These are phyloP conservation scores for Camelus dromedarius DNA, from an alignment of 2,113 vertebrate species.

Conservation along the genomic window DNA sequence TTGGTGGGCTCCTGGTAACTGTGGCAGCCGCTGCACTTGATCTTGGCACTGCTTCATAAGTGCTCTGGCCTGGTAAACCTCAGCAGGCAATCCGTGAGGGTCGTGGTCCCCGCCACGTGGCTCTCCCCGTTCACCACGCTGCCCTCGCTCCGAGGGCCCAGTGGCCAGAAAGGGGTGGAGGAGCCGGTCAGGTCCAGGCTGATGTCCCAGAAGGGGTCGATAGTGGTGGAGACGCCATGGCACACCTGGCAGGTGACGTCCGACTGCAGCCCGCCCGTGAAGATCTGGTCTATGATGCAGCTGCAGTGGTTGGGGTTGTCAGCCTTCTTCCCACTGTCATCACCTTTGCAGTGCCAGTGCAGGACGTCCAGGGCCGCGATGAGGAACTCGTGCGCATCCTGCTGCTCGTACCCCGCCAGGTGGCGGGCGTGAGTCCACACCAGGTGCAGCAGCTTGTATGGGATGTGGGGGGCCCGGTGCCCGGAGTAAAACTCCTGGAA, in stretches of 20 bases:
- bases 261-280: constrained; percentile 97
- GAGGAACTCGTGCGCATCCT: constrained; percentile 99
- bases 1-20: constrained; percentile 99
- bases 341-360: constrained; percentile 99
- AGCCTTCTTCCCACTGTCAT: constrained; percentile 98
- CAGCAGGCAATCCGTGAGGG: constrained; percentile 98
- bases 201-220: constrained; percentile 99
- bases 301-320: constrained; percentile 99
- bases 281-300: constrained; percentile 99
- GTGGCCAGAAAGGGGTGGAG: constrained; percentile 98
- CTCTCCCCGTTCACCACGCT: constrained; percentile 97
- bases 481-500: constrained; percentile 99
- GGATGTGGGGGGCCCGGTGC: constrained; percentile 99
- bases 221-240: constrained; percentile 99
- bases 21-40: constrained; percentile 99
- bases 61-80: constrained; percentile 98
- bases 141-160: constrained; percentile 97
- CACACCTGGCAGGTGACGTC: constrained; percentile 99
- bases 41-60: constrained; percentile 99
- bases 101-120: constrained; percentile 95
- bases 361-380: constrained; percentile 98
- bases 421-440: constrained; percentile 99
- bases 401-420: constrained; percentile 99
- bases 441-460: constrained; percentile 98
- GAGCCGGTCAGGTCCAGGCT: constrained; percentile 98